Evolutionary conservation across 2,888 invertebrate species (phyloP).

Genomic region (Leptodirus hochenwartii): DNA sequence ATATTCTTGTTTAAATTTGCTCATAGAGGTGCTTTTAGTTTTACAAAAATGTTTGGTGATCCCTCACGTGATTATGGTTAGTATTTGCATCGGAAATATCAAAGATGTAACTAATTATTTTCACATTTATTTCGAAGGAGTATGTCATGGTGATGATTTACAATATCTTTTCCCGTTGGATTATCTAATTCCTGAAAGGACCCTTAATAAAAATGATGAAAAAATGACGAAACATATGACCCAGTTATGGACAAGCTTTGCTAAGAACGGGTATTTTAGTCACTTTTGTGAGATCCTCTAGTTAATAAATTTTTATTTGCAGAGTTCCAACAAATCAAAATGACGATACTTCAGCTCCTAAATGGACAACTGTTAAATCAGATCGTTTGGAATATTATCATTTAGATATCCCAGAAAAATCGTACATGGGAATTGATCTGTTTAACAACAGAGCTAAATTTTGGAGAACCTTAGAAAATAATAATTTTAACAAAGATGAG

Average conservation of each 20-base stretch:
- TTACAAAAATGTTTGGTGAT: slow-evolving; percentile 44
- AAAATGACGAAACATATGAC: slow-evolving; percentile 41
- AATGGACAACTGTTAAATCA: slow-evolving; percentile 39
- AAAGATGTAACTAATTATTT: background rate
- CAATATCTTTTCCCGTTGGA: slow-evolving; percentile 61
- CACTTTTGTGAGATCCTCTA: slow-evolving; percentile 3
- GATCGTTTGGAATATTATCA: slow-evolving; percentile 33
- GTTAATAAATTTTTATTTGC: slow-evolving; percentile 18
- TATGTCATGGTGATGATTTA: slow-evolving; percentile 69
- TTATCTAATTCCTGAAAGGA: slow-evolving; percentile 35
- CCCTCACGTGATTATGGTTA: slow-evolving; percentile 41
- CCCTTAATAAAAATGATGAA: slow-evolving; percentile 36
- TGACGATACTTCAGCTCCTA: slow-evolving; percentile 23
- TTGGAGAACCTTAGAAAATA: slow-evolving; percentile 30
- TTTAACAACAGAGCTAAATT: slow-evolving; percentile 39
- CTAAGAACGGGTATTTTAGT: slow-evolving; percentile 41
- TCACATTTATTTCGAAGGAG: slow-evolving; percentile 32
- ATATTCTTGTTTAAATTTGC: slow-evolving; percentile 12
- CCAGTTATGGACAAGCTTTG: slow-evolving; percentile 59
- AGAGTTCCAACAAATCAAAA: slow-evolving; percentile 48
- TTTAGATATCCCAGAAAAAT: slow-evolving; percentile 29
- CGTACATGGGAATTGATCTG: slow-evolving; percentile 36
- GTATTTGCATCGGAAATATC: slow-evolving; percentile 4
- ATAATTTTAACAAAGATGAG: slow-evolving; percentile 8
- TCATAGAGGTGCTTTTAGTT: slow-evolving; percentile 11